Evolutionary conservation across 2,888 invertebrate genomes (phyloP).

Genomic region (Eudasyphora cyanicolor): DNA sequence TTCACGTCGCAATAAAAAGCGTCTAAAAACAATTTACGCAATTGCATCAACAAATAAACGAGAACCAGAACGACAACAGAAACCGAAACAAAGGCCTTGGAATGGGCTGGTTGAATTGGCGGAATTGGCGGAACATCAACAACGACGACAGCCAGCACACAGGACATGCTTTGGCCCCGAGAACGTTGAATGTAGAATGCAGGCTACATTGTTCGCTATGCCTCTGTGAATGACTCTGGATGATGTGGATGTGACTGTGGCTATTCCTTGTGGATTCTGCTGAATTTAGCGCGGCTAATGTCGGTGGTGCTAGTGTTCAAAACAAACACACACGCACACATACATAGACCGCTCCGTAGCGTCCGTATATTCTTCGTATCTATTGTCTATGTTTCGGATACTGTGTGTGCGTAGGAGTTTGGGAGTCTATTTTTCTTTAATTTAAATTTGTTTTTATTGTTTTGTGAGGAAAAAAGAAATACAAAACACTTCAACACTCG

Average conservation of each 20-base stretch:
- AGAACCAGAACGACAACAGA: conserved; percentile 32
- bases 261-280: not conserved
- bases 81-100: conserved; percentile 2
- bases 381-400: not conserved
- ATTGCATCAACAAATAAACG: conserved; percentile 64
- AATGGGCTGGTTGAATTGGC: conserved; percentile 35
- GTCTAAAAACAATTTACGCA: conserved; percentile 66
- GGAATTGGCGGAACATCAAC: conserved; percentile 40
- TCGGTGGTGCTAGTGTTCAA: conserved; percentile 21
- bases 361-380: not conserved
- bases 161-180: conserved; percentile 35
- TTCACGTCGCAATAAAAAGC: conserved; percentile 62
- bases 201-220: conserved; percentile 8
- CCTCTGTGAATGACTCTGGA: conserved; percentile 12
- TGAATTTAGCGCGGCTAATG: conserved; percentile 46
- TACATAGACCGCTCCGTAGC: no score
- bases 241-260: not conserved
- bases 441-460: conserved; percentile 67
- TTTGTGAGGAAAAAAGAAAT: conserved; percentile 24
- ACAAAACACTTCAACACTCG: conserved; percentile 59
- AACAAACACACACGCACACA: not conserved
- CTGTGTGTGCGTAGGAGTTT: conserved; percentile 35
- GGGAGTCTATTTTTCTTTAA: conserved; percentile 68
- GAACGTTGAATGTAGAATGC: conserved; percentile 30
- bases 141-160: not conserved